These are phyloP conservation scores for Notocelia uddmanniana DNA, from an alignment of 2,888 invertebrate genomes.

Conservation along the genomic window DNA sequence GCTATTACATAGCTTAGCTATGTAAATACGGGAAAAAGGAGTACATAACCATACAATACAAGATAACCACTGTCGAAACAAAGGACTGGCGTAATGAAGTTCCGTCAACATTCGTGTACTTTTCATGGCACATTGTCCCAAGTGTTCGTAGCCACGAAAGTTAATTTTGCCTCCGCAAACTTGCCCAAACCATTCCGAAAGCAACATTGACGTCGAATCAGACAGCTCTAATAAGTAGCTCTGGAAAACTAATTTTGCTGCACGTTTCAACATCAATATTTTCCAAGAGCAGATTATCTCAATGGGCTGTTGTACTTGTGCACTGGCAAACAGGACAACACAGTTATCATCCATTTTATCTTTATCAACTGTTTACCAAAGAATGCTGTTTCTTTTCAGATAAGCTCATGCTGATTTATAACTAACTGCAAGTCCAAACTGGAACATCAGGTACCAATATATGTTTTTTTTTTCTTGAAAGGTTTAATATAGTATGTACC, in stretches of 20 bases:
- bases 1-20: too few relatives aligned
- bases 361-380: slow-evolving; percentile 29
- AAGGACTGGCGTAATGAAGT: neutral
- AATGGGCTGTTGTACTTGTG: slow-evolving; percentile 10
- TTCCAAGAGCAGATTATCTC: slow-evolving; percentile 14
- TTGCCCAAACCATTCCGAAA: slow-evolving; percentile 11
- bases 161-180: slow-evolving; percentile 10
- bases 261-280: slow-evolving; percentile 16
- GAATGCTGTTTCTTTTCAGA: slow-evolving; percentile 19
- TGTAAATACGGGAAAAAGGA: too few relatives aligned
- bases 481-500: neutral
- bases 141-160: slow-evolving; percentile 3
- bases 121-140: neutral
- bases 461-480: neutral
- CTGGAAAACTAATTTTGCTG: neutral
- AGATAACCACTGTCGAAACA: neutral
- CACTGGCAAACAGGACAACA: slow-evolving; percentile 20
- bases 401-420: slow-evolving; percentile 13
- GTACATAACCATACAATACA: neutral
- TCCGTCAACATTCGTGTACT: neutral
- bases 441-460: neutral
- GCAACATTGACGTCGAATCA: neutral
- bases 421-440: slow-evolving; percentile 1
- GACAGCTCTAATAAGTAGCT: neutral
- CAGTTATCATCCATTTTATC: slow-evolving; percentile 27